phyloP scores from a whole-genome alignment of 2,113 vertebrate species.

The Oncorhynchus kisutch region DNA sequence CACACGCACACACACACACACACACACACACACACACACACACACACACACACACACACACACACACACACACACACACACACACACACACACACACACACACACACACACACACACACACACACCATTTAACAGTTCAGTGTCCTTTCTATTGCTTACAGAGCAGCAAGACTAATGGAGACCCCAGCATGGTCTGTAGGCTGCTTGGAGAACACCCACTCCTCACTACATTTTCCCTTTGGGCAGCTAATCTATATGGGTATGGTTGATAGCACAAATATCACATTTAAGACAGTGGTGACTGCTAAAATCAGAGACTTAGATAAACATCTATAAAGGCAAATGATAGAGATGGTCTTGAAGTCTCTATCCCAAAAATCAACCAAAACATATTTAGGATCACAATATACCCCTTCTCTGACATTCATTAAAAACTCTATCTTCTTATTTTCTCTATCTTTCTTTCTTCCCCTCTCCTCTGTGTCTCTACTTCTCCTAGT shows the following conservation, averaged over 20 bases:
- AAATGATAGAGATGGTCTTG: no score
- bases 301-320: no score
- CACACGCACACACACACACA: no score
- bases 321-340: no score
- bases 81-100: no score
- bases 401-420: neutral
- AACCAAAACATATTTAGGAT: no score
- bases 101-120: neutral
- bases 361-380: no score
- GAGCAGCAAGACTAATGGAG: neutral
- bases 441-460: neutral
- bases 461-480: neutral
- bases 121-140: neutral
- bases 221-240: neutral
- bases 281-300: no score
- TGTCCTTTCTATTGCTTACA: neutral
- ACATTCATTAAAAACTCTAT: no score
- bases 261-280: neutral
- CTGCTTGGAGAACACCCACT: neutral
- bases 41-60: no score
- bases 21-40: no score
- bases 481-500: conserved; percentile 6
- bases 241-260: neutral
- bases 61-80: no score
- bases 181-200: neutral